phyloP scores from a whole-genome alignment of 2,888 invertebrate species.

The Listrodromus nycthemerus region DNA sequence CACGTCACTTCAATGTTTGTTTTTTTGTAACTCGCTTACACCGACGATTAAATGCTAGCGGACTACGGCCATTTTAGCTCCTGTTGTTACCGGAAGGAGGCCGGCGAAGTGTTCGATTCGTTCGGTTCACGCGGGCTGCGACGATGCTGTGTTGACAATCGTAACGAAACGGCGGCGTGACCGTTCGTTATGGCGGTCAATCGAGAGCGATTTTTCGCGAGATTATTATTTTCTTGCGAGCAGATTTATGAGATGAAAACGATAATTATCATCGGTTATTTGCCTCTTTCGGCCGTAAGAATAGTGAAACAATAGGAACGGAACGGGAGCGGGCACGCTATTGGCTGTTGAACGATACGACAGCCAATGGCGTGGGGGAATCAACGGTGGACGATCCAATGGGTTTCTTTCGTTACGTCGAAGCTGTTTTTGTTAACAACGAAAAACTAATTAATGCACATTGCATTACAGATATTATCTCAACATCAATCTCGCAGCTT shows the following conservation, averaged over 20 bases:
- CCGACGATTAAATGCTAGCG: conserved; percentile 51
- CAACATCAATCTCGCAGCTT: background rate
- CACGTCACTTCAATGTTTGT: background rate
- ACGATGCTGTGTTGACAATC: conserved; percentile 34
- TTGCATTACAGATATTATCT: background rate
- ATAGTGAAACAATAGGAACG: background rate
- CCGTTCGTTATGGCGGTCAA: background rate
- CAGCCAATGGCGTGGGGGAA: background rate
- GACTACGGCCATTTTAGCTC: conserved; percentile 63
- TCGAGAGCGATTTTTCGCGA: background rate
- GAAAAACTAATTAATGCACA: background rate
- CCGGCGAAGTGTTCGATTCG: conserved; percentile 70
- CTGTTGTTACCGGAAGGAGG: conserved; percentile 68
- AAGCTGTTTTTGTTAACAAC: conserved; percentile 13
- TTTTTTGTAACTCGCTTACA: background rate
- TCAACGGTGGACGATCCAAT: conserved; percentile 3
- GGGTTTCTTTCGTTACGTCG: background rate
- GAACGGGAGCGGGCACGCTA: background rate
- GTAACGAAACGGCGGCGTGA: conserved; percentile 2
- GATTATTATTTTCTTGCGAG: background rate
- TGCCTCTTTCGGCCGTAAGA: background rate
- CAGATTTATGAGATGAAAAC: background rate
- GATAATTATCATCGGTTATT: background rate
- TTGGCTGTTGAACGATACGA: background rate
- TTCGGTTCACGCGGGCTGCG: conserved; percentile 71